phyloP scores from a whole-genome alignment of 2,797 vertebrate genomes.

The Caiman crocodilus region DNA sequence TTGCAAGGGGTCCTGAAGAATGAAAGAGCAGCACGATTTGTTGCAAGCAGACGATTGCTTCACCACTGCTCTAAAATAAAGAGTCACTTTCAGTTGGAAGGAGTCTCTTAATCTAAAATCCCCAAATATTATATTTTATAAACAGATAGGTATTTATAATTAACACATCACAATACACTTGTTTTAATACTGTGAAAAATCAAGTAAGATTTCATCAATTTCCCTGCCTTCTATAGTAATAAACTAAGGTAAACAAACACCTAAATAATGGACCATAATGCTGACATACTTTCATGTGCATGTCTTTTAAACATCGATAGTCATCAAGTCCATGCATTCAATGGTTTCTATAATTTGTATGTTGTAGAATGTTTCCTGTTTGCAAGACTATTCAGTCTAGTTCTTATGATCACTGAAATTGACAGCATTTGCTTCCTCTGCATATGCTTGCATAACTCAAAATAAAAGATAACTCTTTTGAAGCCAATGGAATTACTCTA shows the following conservation, averaged over 20 bases:
- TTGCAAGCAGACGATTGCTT: background rate
- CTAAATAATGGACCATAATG: background rate
- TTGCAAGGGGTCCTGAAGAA: background rate
- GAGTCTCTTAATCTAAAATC: constrained; percentile 1
- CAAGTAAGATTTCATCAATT: background rate
- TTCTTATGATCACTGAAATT: constrained; percentile 24
- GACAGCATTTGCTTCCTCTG: background rate
- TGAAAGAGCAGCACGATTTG: background rate
- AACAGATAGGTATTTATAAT: constrained; percentile 23
- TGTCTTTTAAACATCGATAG: background rate
- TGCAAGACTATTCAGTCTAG: background rate
- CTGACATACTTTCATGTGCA: background rate
- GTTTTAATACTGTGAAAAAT: constrained; percentile 24
- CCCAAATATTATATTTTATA: background rate
- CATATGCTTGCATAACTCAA: background rate
- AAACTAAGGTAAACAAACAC: background rate
- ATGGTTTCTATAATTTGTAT: background rate
- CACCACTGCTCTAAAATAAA: background rate
- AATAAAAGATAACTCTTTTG: constrained; percentile 45
- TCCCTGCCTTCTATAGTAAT: constrained; percentile 30
- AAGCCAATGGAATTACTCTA: constrained; percentile 49
- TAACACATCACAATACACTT: background rate
- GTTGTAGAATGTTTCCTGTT: background rate
- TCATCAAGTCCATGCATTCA: constrained; percentile 12
- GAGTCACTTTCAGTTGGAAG: constrained; percentile 17